These are phyloP conservation scores for Drosophila falleni DNA, from an alignment of 2,888 invertebrate genomes.

Conservation along the genomic window DNA sequence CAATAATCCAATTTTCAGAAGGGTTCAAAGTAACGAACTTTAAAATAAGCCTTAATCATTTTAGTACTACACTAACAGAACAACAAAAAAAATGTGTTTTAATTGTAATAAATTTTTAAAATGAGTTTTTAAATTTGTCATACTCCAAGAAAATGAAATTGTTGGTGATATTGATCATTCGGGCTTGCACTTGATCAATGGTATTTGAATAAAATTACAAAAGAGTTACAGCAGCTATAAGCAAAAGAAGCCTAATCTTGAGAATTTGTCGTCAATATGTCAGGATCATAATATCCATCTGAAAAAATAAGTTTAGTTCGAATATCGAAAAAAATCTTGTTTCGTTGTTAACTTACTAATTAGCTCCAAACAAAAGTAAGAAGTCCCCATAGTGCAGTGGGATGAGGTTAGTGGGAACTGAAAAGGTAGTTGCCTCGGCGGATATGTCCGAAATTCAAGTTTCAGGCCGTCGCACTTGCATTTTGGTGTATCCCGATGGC, in stretches of 20 bases:
- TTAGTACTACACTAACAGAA: too few relatives aligned
- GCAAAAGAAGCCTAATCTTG: neutral
- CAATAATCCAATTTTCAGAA: neutral
- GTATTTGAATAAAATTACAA: too few relatives aligned
- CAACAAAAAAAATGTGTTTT: too few relatives aligned
- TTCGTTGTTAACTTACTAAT: neutral
- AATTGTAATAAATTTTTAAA: too few relatives aligned
- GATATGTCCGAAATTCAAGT: constrained; percentile 64
- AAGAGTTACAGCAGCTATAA: too few relatives aligned
- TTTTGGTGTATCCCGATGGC: constrained; percentile 34
- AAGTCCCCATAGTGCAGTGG: neutral
- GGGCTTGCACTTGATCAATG: neutral
- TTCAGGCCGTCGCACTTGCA: constrained; percentile 63
- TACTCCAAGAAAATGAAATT: too few relatives aligned
- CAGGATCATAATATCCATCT: neutral
- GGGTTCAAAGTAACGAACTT: too few relatives aligned
- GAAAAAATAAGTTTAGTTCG: neutral
- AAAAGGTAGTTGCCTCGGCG: constrained; percentile 8
- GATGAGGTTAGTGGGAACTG: neutral
- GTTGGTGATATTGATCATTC: neutral
- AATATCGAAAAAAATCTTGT: neutral
- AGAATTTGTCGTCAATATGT: neutral
- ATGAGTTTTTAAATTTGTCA: too few relatives aligned
- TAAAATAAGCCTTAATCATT: too few relatives aligned
- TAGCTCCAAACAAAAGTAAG: neutral